Evolutionary conservation across 2,888 invertebrate species (phyloP).

Genomic region (Alloscopus bannaensis): DNA sequence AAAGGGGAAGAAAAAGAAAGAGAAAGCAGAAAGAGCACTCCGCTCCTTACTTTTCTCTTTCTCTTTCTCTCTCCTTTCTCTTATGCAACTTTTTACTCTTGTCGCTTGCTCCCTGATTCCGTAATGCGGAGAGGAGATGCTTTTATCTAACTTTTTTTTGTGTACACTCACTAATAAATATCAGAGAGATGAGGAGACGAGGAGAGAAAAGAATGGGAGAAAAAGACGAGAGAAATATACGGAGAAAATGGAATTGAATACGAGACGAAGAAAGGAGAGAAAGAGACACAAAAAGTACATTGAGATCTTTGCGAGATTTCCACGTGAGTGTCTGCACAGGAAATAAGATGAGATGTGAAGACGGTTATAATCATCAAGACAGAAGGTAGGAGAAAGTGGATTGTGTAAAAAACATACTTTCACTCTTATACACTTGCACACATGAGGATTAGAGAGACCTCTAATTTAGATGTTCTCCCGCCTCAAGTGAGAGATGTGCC

Average conservation of each 20-base stretch:
- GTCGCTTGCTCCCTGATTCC: conserved; percentile 37
- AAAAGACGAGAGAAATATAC: conserved; percentile 26
- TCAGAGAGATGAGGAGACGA: conserved; percentile 28
- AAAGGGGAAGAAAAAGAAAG: conserved; percentile 34
- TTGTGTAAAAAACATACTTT: background rate
- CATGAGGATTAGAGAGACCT: background rate
- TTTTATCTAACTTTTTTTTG: conserved; percentile 59
- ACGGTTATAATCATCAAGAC: background rate
- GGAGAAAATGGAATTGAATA: conserved; percentile 60
- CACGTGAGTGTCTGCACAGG: too few species aligned
- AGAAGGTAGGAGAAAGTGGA: conserved; percentile 38
- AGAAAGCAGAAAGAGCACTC: conserved; percentile 51
- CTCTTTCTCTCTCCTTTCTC: conserved; percentile 52
- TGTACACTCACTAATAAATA: conserved; percentile 61
- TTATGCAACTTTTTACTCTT: conserved; percentile 56
- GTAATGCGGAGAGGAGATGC: conserved; percentile 32
- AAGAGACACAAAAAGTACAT: conserved; percentile 29
- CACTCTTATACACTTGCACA: background rate
- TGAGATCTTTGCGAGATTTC: conserved; percentile 22
- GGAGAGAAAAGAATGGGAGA: conserved; percentile 40
- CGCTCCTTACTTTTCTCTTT: conserved; percentile 51
- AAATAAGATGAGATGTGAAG: too few species aligned
- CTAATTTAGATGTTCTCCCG: background rate
- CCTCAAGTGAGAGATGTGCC: background rate
- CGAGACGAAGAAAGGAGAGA: conserved; percentile 34